phyloP scores from a whole-genome alignment of 2,888 invertebrate genomes.

The Drosophila paucipuncta region DNA sequence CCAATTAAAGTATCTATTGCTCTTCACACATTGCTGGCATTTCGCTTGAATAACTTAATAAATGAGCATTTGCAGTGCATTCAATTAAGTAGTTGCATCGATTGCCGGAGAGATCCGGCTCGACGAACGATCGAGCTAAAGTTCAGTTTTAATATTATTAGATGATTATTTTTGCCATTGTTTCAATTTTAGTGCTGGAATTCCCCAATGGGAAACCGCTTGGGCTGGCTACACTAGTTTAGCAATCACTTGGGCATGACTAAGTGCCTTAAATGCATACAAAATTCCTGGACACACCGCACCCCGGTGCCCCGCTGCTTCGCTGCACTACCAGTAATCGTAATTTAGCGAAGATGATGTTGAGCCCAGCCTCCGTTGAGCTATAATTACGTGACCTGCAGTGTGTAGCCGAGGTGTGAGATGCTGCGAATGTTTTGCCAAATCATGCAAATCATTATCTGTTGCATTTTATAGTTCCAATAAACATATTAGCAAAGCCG shows the following conservation, averaged over 20 bases:
- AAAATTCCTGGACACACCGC: constrained; percentile 56
- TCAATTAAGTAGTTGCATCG: constrained; percentile 61
- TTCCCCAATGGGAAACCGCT: constrained; percentile 72
- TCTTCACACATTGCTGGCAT: constrained; percentile 69
- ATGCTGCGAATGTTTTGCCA: constrained; percentile 55
- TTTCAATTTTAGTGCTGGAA: constrained; percentile 64
- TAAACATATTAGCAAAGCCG: constrained; percentile 70
- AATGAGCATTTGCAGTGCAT: constrained; percentile 68
- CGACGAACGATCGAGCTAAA: constrained; percentile 44
- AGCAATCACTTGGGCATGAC: constrained; percentile 78
- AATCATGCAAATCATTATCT: constrained; percentile 75
- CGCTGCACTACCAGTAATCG: constrained; percentile 42
- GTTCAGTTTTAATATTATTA: constrained; percentile 69
- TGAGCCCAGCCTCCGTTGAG: constrained; percentile 35
- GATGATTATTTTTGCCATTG: constrained; percentile 65
- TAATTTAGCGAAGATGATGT: constrained; percentile 74
- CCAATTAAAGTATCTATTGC: constrained; percentile 64
- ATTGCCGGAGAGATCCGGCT: constrained; percentile 66
- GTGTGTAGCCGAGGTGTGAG: constrained; percentile 65
- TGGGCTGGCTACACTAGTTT: constrained; percentile 71
- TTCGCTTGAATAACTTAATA: constrained; percentile 76
- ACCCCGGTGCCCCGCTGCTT: neutral
- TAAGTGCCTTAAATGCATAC: constrained; percentile 81
- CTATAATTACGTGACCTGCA: constrained; percentile 60
- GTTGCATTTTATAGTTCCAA: constrained; percentile 65